A percentile compares a stretch with the other conserved stretches of the same genome.
Conservation (phyloP, 2,888 invertebrate genomes). For the Limenitis camilla region DNA sequence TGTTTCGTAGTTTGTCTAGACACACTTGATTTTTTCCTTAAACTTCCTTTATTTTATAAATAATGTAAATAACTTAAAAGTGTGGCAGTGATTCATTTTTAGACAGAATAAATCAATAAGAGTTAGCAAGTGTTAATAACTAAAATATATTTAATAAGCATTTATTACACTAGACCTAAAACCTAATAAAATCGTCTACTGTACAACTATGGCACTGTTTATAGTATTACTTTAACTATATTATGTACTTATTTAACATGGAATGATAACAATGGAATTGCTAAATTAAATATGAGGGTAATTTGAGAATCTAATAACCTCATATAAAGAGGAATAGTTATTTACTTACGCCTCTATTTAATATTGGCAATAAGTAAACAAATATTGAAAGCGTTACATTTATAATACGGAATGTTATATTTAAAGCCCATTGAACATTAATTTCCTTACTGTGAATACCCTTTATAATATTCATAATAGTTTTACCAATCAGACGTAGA, state of each 20-base stretch:
- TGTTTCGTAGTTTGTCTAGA: constrained; percentile 16
- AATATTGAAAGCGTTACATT: constrained; percentile 23
- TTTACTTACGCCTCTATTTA: constrained; percentile 25
- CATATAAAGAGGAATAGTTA: constrained; percentile 5
- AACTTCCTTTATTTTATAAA: background rate
- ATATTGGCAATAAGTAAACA: constrained; percentile 27
- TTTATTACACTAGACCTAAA: constrained; percentile 22
- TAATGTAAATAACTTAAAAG: background rate
- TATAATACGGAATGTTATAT: constrained; percentile 45
- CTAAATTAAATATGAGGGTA: constrained; percentile 22
- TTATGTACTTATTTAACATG: constrained; percentile 28
- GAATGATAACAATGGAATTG: constrained; percentile 33
- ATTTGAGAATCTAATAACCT: constrained; percentile 16
- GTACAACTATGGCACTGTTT: constrained; percentile 44
- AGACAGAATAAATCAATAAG: background rate
- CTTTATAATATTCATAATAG: constrained; percentile 18
- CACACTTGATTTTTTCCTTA: constrained; percentile 1
- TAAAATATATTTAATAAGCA: constrained; percentile 11
- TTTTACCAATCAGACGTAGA: constrained; percentile 10
- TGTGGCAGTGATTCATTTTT: constrained; percentile 7
- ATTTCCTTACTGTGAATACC: constrained; percentile 42
- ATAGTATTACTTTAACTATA: constrained; percentile 27
- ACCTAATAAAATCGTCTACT: constrained; percentile 33
- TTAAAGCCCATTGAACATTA: constrained; percentile 45
- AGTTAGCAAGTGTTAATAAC: background rate